A percentile compares a stretch with the other conserved stretches of the same genome.
Evolutionary conservation across 2,888 invertebrate species (phyloP).

Genomic region (Aromia moschata): DNA sequence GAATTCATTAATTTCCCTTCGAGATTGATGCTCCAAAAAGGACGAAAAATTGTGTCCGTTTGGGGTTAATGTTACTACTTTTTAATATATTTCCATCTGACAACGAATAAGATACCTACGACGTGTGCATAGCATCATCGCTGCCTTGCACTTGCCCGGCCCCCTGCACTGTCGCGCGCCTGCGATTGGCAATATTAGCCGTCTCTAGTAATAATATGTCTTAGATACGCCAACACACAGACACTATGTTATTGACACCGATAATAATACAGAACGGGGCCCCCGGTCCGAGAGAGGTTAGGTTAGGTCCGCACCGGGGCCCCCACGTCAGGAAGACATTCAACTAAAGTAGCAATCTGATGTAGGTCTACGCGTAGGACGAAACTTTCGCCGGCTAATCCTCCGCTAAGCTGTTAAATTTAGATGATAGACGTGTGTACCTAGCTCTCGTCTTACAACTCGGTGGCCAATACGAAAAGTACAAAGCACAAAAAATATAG

Average conservation of each 20-base stretch:
- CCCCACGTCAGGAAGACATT: slow-evolving; percentile 59
- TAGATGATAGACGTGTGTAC: background rate
- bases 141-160: no score
- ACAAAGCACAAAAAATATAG: slow-evolving; percentile 45
- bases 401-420: slow-evolving; percentile 22
- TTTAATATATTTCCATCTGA: no score
- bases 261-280: slow-evolving; percentile 43
- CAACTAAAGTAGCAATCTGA: slow-evolving; percentile 54
- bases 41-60: no score
- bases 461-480: slow-evolving; percentile 34
- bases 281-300: slow-evolving; percentile 41
- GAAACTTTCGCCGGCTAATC: slow-evolving; percentile 35
- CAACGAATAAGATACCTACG: no score
- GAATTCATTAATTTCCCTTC: no score
- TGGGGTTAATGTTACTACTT: no score
- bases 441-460: slow-evolving; percentile 5
- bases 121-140: no score
- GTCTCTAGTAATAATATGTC: no score
- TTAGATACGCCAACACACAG: slow-evolving; percentile 44
- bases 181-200: no score
- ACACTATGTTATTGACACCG: slow-evolving; percentile 49
- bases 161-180: no score
- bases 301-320: slow-evolving; percentile 52
- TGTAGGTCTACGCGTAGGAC: slow-evolving; percentile 27
- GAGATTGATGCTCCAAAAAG: no score